Base-by-base conservation (phyloP, 2,113 vertebrate species). In the Okapia johnstoni region DNA sequence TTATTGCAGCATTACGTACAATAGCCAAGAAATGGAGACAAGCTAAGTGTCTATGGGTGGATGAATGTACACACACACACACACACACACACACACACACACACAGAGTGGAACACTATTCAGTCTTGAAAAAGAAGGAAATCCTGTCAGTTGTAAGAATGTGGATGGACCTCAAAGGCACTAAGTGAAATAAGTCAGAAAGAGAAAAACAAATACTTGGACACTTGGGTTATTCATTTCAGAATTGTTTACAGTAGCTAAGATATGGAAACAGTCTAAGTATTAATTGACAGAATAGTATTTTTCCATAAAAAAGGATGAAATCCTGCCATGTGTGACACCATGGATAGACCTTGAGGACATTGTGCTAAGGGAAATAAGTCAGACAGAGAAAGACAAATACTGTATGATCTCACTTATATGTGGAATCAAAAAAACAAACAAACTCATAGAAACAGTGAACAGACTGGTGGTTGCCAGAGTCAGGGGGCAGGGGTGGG, bases 301-400 rank as follows among this genome's bases (percentile, higher is more conserved):
- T n/a, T 12, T 36, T 73, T 11, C 14, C 76, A 58, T 43, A 58
- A 30, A 46, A 73, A 61, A 46, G 50, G 77, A 43, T 55, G 36
- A 61, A 90, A 61, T 43, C 33, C 7, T 52, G 21, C 1, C n/a
- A 95, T 30, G 60, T 76, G 63, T 25, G 43, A 85, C 16, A 54
- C n/a, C 26, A 85, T 16, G 28, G 7, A n/a, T 54, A 16, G 21
- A 28, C 46, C 46, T 28, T 16, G 36, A 85, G 15, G 43, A n/a
- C 13, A 84, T 2, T 84, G 66, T 89, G 28, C 9, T 84, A 84
- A 76, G 17, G 13, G n/a, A 50, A 90, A 25, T 36, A 94, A 57
- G 63, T 89, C 85, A 83, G 43, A 25, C 93, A 88, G 54, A 16
- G 13, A 70, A 79, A 90, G 43, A 61, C n/a, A 73, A 87, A 83